Base-by-base conservation (phyloP, 64 coral and sea anemone genomes). In the Stichodactyla helianthus region DNA sequence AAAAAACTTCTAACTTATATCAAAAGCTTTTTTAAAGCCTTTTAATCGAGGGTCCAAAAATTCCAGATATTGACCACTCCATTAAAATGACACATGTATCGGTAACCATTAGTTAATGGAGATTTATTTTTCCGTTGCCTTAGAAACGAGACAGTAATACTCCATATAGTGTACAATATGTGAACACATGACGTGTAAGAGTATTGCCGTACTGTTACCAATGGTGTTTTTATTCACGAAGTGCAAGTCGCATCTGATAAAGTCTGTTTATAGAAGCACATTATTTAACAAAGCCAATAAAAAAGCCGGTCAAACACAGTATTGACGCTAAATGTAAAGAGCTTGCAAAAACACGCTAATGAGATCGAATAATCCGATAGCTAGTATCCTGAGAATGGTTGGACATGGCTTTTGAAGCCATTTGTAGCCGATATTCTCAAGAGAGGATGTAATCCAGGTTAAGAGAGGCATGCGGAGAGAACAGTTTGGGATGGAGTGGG, bases 1-100 rank as follows among this genome's bases (percentile, higher is more conserved):
- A 74, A 74, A 74, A 74, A 74, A 31, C 68, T 74, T 27, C 68
- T 6, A 74, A 23, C 68, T 74, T 31, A 74, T 44, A 44, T 74
- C 27, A 23, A 74, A 74, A 74, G 22, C 68, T 23, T 74, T 74
- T 74, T 71, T n/a, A 67, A 67, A 20, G n/a, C 63, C 63, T 67
- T n/a, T 68, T 74, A 74, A 74, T 74, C 8, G 27, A 27, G 68
- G 27, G 68, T 26, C 17, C 68, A 74, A 74, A 74, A 27, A 74
- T 27, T 31, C 68, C 68, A 74, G 68, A 31, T 74, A n/a, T 74
- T 31, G 12, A 11, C 7, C 11, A 12, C n/a, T 27, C 25, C 68
- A 31, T 13, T 74, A 27, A 74, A 74, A 27, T 9, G 10, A 74
- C 68, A 27, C 68, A 10, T 26, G 22, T 74, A 31, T 74, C 68